Base-by-base conservation (phyloP, 2,888 invertebrate species). In the Diloba caeruleocephala region DNA sequence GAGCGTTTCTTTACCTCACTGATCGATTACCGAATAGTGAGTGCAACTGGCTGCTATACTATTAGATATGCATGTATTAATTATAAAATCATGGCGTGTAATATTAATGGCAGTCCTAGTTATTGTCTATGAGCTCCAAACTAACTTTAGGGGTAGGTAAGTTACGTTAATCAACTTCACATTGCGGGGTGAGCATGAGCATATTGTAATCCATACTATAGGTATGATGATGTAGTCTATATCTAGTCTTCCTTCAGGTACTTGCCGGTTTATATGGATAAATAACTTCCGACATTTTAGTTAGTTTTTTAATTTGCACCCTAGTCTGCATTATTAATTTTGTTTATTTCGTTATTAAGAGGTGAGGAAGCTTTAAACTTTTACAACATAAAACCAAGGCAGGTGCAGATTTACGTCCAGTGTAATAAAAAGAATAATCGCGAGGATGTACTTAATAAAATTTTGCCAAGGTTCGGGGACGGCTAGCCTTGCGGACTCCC, bases 401-500 rank as follows among this genome's bases (percentile, higher is more conserved):
- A 52, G 33, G 45, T 53, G 38, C 15, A 39, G 34, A 52, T 65
- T 59, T 57, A 38, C 39, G 38, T 23, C 10, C n/a, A 28, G 12
- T 28, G 19, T 28, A 52, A 55, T 34, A 50, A 17, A 12, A 8
- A 17, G 23, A 44, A 26, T 28, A 50, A 34, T n/a, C n/a, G n/a
- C n/a, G n/a, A n/a, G n/a, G n/a, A n/a, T n/a, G n/a, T n/a, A 44
- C 34, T 48, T 53, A 54, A 58, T 69, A 58, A 55, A 48, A 45
- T 28, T 8, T 41, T 45, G 21, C 52, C n/a, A 49, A 45, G 31
- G 15, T 28, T 28, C 8, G 31, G 19, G 25, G 26, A 13, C 34
- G 19, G 43, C 8, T 28, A 10, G n/a, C 38, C 15, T 39, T 28
- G 42, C 36, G n/a, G 2, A 42, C 19, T 41, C 34, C 43, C 29